Conservation (phyloP, 2,113 vertebrate species). For the Neoarius graeffei region DNA sequence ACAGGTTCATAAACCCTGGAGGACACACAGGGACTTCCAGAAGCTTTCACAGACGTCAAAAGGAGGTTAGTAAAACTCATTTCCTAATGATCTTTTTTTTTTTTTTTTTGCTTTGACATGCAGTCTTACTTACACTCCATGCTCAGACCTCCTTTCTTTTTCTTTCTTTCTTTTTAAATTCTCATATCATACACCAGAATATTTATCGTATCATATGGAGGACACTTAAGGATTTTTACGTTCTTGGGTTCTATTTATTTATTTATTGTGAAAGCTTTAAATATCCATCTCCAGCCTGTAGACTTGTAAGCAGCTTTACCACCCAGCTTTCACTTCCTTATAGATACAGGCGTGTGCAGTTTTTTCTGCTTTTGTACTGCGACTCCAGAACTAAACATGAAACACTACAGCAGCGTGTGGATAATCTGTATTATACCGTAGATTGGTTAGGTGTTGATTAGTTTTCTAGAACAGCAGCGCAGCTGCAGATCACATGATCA, state of each 20-base stretch:
- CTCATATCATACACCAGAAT: background rate
- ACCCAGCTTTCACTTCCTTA: conserved; percentile 29
- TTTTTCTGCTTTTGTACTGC: background rate
- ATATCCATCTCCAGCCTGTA: conserved; percentile 5
- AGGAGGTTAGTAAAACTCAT: background rate
- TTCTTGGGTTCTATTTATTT: background rate
- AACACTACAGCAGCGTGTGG: background rate
- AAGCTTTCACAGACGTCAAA: background rate
- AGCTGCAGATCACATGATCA: background rate
- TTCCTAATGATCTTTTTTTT: background rate
- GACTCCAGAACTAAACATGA: background rate
- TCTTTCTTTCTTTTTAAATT: background rate
- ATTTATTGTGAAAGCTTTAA: background rate
- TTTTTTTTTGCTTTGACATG: background rate
- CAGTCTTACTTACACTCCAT: background rate
- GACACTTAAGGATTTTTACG: too few relatives aligned
- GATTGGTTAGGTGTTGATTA: background rate
- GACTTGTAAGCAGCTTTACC: conserved; percentile 18
- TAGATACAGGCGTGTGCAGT: conserved; percentile 29
- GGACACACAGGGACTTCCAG: background rate
- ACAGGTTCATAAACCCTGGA: background rate
- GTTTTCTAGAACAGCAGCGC: background rate
- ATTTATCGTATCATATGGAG: background rate
- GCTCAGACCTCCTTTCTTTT: background rate
- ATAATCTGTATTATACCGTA: too few relatives aligned